Evolutionary conservation across 2,113 vertebrate species (phyloP).

Genomic region (Alouatta palliata): DNA sequence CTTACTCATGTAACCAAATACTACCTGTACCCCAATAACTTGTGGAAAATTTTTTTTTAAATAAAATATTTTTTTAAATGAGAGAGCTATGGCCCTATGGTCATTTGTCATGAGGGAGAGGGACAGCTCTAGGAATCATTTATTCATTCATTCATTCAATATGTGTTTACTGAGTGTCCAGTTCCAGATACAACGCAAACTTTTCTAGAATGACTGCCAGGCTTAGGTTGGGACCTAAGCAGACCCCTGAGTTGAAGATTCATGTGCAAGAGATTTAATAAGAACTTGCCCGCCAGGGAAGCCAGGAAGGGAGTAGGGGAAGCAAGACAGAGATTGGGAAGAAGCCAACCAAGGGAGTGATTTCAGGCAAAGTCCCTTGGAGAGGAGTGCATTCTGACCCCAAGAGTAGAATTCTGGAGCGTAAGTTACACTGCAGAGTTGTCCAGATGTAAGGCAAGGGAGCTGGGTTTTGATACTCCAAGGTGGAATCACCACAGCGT

Average conservation of each 20-base stretch:
- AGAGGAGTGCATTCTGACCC: background rate
- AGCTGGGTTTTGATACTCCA: background rate
- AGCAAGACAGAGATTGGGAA: background rate
- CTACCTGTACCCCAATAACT: too few species aligned
- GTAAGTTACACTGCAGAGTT: background rate
- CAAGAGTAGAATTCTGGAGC: background rate
- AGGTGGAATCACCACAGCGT: background rate
- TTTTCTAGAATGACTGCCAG: background rate
- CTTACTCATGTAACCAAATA: too few species aligned
- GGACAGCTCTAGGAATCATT: background rate
- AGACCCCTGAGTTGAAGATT: slow-evolving; percentile 2
- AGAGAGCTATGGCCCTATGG: background rate
- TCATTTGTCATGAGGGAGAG: background rate
- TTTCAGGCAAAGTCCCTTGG: background rate
- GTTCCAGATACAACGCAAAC: background rate
- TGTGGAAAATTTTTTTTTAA: too few species aligned
- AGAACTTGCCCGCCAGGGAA: background rate
- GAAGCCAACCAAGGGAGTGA: background rate
- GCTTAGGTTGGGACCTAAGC: background rate
- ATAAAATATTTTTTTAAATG: too few species aligned
- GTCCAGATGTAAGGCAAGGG: background rate
- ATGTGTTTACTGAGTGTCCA: background rate
- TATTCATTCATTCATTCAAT: background rate
- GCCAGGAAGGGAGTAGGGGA: background rate
- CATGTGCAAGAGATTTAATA: background rate